Evolutionary conservation across 2,113 vertebrate genomes (phyloP).

Genomic region (Neolamprologus caudopunctatus): DNA sequence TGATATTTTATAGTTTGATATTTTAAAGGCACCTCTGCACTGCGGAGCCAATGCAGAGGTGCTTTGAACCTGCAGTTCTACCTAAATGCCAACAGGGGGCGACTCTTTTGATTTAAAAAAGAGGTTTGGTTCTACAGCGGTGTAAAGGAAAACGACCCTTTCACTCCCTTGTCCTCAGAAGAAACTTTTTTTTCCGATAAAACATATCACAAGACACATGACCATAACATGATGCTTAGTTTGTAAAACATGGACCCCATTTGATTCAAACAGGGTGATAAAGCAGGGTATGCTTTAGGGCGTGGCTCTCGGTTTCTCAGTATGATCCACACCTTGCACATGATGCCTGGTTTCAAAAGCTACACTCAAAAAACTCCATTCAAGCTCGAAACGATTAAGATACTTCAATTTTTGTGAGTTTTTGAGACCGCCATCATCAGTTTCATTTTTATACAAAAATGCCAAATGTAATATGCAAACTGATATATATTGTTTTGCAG

Average conservation of each 20-base stretch:
- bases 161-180: background rate
- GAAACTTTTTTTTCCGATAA: background rate
- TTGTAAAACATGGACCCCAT: background rate
- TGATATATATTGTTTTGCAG: background rate
- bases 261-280: background rate
- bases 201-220: background rate
- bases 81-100: rapidly evolving
- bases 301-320: background rate
- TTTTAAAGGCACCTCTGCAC: background rate
- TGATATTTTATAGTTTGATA: background rate
- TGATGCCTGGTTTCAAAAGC: background rate
- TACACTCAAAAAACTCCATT: background rate
- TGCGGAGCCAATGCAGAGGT: background rate
- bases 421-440: background rate
- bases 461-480: background rate
- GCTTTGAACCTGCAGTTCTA: rapidly evolving
- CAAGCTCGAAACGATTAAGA: rapidly evolving
- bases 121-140: rapidly evolving
- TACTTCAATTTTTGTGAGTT: background rate
- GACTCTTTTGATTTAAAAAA: background rate
- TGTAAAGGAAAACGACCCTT: rapidly evolving
- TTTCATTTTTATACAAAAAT: background rate
- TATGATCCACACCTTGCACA: rapidly evolving
- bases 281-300: background rate
- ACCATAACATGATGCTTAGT: too few relatives aligned